These are phyloP conservation scores for Pelvicachromis taeniatus DNA, from an alignment of 2,113 vertebrate species.

Conservation along the genomic window DNA sequence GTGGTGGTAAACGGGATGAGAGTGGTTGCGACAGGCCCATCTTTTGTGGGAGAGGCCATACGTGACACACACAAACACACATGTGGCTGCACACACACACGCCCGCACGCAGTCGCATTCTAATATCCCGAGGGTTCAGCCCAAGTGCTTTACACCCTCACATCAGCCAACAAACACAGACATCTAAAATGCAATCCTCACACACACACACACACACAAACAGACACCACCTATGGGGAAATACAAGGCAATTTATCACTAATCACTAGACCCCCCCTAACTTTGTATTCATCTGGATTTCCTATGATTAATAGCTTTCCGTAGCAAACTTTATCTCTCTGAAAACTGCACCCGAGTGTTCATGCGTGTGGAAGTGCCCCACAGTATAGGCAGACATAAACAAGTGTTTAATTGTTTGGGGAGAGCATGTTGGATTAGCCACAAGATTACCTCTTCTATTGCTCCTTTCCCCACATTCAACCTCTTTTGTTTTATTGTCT, in stretches of 20 bases:
- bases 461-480: conserved; percentile 7
- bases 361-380: conserved; percentile 2
- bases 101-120: conserved; percentile 10
- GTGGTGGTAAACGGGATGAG: conserved; percentile 61
- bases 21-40: conserved; percentile 70
- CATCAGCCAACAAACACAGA: conserved; percentile 15
- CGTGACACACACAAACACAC: conserved; percentile 45
- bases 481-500: neutral
- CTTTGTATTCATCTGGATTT: conserved; percentile 69
- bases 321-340: conserved; percentile 50
- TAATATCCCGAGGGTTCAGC: conserved; percentile 49
- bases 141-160: conserved; percentile 38
- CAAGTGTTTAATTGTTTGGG: conserved; percentile 60
- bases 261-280: conserved; percentile 64
- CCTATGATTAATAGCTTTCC: conserved; percentile 67
- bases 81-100: conserved; percentile 8
- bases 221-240: conserved; percentile 52
- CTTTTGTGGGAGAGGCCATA: conserved; percentile 48
- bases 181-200: neutral
- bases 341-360: conserved; percentile 19
- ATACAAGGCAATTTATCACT: conserved; percentile 64
- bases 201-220: conserved; percentile 16
- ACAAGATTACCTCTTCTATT: conserved; percentile 23
- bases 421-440: conserved; percentile 48
- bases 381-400: conserved; percentile 52